These are phyloP conservation scores for Leucopsar rothschildi DNA, from an alignment of 2,113 vertebrate genomes.

Conservation along the genomic window DNA sequence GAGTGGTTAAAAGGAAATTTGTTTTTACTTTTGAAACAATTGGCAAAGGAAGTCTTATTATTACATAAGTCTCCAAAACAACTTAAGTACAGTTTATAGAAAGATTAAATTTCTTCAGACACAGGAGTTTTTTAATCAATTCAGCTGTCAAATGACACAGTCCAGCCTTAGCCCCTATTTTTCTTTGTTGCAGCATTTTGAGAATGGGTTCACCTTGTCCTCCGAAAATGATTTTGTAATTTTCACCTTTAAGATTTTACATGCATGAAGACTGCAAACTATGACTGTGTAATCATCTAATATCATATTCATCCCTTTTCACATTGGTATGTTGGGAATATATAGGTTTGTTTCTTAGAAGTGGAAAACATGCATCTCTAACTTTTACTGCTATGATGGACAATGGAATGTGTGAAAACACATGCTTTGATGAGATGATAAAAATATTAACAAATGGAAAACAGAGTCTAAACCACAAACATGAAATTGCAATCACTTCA, in stretches of 20 bases:
- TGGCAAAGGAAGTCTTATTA: not conserved
- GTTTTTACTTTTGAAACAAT: constrained; percentile 9
- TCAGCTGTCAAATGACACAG: not conserved
- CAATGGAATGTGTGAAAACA: not conserved
- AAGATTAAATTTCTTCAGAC: not conserved
- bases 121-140: not conserved
- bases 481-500: not conserved
- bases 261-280: not conserved
- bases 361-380: not conserved
- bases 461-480: not conserved
- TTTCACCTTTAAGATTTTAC: not conserved
- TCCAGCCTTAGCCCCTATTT: not conserved
- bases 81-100: not conserved
- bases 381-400: not conserved
- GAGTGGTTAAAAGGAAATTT: not conserved
- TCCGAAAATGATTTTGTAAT: not conserved
- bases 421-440: not conserved
- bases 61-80: not conserved
- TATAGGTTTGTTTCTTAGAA: not conserved
- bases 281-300: not conserved
- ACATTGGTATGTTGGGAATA: not conserved
- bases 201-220: not conserved
- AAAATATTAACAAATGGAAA: not conserved
- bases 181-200: not conserved
- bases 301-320: not conserved